Percentiles rank a stretch among this genome's conserved stretches.
phyloP scores from a whole-genome alignment of 2,888 invertebrate species.

The Drosophila atripex region DNA sequence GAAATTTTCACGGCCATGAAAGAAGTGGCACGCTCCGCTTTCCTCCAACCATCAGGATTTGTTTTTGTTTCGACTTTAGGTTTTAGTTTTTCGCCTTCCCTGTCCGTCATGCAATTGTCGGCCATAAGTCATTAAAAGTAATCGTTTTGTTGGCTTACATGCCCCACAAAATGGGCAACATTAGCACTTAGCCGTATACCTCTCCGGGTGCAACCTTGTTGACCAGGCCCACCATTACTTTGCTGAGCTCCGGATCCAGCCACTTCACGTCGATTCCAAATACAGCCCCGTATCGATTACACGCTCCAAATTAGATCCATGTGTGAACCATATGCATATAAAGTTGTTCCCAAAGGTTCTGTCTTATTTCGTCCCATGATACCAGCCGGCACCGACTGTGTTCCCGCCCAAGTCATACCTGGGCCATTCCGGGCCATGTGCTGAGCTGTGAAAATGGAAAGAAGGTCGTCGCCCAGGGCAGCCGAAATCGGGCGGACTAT shows the following conservation, averaged over 20 bases:
- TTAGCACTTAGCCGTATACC: slow-evolving; percentile 66
- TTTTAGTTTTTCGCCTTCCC: slow-evolving; percentile 1
- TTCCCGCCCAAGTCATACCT: too few species aligned
- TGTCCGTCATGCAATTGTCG: slow-evolving; percentile 68
- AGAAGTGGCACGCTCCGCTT: slow-evolving; percentile 60
- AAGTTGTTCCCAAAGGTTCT: slow-evolving; percentile 2
- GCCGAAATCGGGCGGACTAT: slow-evolving; percentile 27
- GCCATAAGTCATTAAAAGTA: slow-evolving; percentile 75
- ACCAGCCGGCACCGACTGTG: slow-evolving; percentile 52
- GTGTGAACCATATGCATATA: slow-evolving; percentile 2
- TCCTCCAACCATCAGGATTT: slow-evolving; percentile 3
- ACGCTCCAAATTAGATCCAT: slow-evolving; percentile 30
- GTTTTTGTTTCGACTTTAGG: slow-evolving; percentile 15
- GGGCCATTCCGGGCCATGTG: slow-evolving; percentile 33
- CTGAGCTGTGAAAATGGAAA: slow-evolving; percentile 47
- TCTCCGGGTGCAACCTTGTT: slow-evolving; percentile 62
- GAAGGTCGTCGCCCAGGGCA: slow-evolving; percentile 60
- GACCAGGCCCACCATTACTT: slow-evolving; percentile 13
- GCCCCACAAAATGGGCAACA: slow-evolving; percentile 69
- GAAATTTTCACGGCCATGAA: slow-evolving; percentile 62
- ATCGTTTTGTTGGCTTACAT: slow-evolving; percentile 76
- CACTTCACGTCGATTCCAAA: neutral
- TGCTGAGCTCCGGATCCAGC: neutral
- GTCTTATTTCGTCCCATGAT: slow-evolving; percentile 49
- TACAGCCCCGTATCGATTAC: slow-evolving; percentile 60